phyloP scores from a whole-genome alignment of 2,797 vertebrate species.

The Sebastes flavidus region DNA sequence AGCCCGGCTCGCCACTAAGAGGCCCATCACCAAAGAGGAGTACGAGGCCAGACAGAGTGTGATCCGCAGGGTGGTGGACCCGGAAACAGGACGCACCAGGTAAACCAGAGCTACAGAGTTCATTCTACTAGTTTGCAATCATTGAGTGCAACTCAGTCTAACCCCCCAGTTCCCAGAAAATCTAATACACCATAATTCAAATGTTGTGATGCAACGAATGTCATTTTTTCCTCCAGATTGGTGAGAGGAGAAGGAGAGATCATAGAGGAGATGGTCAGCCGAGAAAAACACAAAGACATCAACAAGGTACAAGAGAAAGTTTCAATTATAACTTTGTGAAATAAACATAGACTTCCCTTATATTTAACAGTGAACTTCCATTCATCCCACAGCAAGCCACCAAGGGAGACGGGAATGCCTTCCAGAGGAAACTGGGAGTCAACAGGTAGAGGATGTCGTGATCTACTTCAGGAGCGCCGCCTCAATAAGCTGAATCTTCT shows the following conservation, averaged over 20 bases:
- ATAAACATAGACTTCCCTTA: neutral
- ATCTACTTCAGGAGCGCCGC: neutral
- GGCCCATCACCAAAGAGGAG: constrained; percentile 96
- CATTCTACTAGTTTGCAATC: neutral
- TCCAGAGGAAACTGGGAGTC: constrained; percentile 87
- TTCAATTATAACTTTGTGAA: neutral
- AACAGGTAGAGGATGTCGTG: constrained; percentile 70
- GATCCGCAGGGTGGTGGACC: constrained; percentile 92
- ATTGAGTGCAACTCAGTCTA: neutral
- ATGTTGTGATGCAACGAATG: neutral
- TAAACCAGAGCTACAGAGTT: constrained; percentile 46
- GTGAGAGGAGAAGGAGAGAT: constrained; percentile 96
- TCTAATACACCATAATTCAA: neutral
- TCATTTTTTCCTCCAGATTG: constrained; percentile 77
- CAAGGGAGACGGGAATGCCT: constrained; percentile 87
- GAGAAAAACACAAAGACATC: constrained; percentile 93
- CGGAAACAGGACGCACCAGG: constrained; percentile 93
- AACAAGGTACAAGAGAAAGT: constrained; percentile 88
- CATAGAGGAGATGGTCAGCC: constrained; percentile 95
- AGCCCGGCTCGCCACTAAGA: constrained; percentile 93
- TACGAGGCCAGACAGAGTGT: constrained; percentile 94
- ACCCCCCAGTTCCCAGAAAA: neutral
- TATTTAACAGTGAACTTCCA: neutral
- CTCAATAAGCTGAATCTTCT: neutral
- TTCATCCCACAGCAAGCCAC: constrained; percentile 87